Conservation (phyloP, 2,888 invertebrate species). For the Eilema caniola region DNA sequence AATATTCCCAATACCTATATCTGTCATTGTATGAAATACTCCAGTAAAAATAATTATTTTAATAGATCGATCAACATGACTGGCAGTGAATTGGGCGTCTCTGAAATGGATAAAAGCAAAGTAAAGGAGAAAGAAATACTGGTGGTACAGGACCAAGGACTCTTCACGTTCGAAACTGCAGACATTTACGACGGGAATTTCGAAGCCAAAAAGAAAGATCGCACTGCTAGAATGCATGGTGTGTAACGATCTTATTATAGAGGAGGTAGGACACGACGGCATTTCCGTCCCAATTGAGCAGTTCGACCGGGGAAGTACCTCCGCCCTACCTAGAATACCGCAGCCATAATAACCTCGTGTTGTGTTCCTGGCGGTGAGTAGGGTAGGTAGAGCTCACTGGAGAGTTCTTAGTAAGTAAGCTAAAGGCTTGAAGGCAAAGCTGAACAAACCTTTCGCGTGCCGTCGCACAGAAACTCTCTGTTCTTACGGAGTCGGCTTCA, state of each 20-base stretch:
- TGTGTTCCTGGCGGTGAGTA: no score
- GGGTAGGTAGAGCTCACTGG: no score
- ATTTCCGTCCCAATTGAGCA: no score
- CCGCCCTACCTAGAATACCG: no score
- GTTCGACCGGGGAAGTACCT: no score
- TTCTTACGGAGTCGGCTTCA: no score
- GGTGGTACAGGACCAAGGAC: conserved; percentile 69
- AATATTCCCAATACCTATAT: no score
- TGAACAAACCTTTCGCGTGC: no score
- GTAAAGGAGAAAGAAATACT: conserved; percentile 59
- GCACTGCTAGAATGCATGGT: conserved; percentile 80
- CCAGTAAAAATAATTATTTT: neutral
- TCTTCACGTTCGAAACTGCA: conserved; percentile 85
- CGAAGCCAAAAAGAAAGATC: conserved; percentile 83
- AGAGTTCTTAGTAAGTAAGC: no score
- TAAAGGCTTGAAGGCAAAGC: no score
- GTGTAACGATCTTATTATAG: conserved; percentile 18
- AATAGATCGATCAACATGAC: conserved; percentile 15
- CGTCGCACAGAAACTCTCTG: no score
- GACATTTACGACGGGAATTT: conserved; percentile 87
- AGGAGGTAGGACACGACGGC: neutral
- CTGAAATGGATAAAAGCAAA: conserved; percentile 51
- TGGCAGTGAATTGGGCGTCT: conserved; percentile 8
- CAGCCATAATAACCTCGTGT: no score
- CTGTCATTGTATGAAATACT: neutral